Conservation (phyloP, 1,140 invertebrate genomes). For the Thereuonema tuberculata region DNA sequence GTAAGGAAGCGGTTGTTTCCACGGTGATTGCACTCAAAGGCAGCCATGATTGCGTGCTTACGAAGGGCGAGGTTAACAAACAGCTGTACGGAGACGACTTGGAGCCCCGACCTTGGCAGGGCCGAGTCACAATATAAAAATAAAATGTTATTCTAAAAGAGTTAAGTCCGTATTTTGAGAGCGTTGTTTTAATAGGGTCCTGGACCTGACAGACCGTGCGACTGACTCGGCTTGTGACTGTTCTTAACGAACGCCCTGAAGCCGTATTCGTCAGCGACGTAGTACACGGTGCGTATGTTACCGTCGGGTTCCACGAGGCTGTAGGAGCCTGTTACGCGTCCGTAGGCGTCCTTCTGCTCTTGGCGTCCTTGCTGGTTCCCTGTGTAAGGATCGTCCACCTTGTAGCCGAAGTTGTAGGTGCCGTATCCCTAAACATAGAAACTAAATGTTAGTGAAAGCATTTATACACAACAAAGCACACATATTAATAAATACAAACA, state of each 20-base stretch:
- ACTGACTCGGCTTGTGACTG: constrained; percentile 3
- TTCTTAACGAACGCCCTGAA: constrained; percentile 8
- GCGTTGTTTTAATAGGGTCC: neutral
- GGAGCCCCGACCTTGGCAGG: too few relatives aligned
- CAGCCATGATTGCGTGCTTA: too few relatives aligned
- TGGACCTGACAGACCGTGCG: neutral
- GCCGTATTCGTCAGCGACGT: constrained; percentile 16
- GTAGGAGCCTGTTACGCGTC: constrained; percentile 36
- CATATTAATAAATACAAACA: too few relatives aligned
- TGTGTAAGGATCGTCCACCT: constrained; percentile 10
- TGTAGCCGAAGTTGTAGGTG: constrained; percentile 8
- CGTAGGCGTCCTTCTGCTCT: constrained; percentile 42
- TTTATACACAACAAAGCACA: too few relatives aligned
- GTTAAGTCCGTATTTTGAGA: too few relatives aligned
- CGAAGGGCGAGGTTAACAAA: too few relatives aligned
- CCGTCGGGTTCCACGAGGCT: constrained; percentile 23
- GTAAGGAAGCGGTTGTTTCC: too few relatives aligned
- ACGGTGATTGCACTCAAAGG: too few relatives aligned
- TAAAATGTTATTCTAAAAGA: too few relatives aligned
- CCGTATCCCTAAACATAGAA: constrained; percentile 8
- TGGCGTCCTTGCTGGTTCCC: constrained; percentile 2
- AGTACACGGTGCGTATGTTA: constrained; percentile 18
- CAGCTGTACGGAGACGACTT: too few relatives aligned
- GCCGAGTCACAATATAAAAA: too few relatives aligned
- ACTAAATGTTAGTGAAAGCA: neutral